A percentile compares a stretch with the other conserved stretches of the same genome.
phyloP scores from a whole-genome alignment of 2,797 vertebrate genomes.

The Sternarchorhynchus goeldii region DNA sequence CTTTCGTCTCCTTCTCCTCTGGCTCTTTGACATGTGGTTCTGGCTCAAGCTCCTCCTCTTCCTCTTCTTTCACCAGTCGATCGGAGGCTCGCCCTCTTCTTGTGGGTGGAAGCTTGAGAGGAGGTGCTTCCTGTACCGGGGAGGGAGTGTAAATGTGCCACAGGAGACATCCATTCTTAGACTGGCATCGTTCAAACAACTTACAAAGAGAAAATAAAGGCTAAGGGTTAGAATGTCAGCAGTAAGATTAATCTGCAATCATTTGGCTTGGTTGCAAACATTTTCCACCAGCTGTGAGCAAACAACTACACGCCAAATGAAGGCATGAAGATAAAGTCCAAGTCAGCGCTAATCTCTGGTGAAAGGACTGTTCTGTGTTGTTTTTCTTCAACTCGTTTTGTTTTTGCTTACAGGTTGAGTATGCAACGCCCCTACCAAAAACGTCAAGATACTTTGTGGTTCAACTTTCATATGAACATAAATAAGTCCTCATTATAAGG shows the following conservation, averaged over 20 bases:
- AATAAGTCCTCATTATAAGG: neutral
- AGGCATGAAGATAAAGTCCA: too few species aligned
- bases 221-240: neutral
- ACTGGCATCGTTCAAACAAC: neutral
- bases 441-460: neutral
- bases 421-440: neutral
- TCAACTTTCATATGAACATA: neutral
- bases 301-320: neutral
- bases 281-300: neutral
- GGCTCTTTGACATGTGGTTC: slow-evolving; percentile 44
- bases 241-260: neutral
- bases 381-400: too few species aligned
- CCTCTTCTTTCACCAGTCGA: slow-evolving; percentile 79
- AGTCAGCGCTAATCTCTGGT: too few species aligned
- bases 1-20: slow-evolving; percentile 82
- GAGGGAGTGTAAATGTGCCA: neutral
- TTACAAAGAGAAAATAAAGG: neutral
- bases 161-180: neutral
- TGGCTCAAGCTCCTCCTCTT: slow-evolving; percentile 60
- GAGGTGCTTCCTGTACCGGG: slow-evolving; percentile 74
- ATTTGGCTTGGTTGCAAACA: neutral
- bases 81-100: slow-evolving; percentile 79
- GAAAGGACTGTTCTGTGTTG: too few species aligned
- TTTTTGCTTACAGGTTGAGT: too few species aligned
- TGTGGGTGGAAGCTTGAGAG: slow-evolving; percentile 76